These are phyloP conservation scores for Nasua narica DNA, from an alignment of 2,797 vertebrate genomes.

Conservation along the genomic window DNA sequence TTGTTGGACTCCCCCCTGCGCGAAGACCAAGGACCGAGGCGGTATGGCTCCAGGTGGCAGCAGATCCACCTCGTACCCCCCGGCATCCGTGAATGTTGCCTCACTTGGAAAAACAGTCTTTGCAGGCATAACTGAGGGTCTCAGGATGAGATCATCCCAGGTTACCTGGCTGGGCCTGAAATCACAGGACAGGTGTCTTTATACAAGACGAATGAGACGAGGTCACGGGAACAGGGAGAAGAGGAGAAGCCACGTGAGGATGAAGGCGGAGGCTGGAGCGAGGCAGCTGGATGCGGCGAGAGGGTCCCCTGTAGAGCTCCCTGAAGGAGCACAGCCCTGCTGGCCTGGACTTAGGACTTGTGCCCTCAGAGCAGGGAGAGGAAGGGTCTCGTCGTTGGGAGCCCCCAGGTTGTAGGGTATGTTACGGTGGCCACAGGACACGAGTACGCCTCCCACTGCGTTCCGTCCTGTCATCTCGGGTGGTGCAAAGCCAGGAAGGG, in stretches of 20 bases:
- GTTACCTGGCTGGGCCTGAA: too few relatives aligned
- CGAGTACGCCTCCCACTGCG: rapidly evolving
- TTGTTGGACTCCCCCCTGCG: neutral
- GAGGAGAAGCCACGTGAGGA: rapidly evolving
- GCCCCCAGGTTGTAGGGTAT: rapidly evolving
- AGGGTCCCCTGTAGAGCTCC: neutral
- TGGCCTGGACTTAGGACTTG: neutral
- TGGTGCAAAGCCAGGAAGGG: neutral
- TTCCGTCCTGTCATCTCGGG: rapidly evolving
- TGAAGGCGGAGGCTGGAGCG: rapidly evolving
- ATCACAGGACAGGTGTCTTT: neutral
- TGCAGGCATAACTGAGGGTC: neutral
- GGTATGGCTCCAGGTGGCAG: neutral
- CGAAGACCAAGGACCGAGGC: neutral
- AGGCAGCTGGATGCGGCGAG: rapidly evolving
- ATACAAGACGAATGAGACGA: too few relatives aligned
- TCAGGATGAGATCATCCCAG: neutral
- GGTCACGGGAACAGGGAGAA: neutral
- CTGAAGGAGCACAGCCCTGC: rapidly evolving
- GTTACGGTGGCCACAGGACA: neutral
- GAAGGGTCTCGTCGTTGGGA: neutral
- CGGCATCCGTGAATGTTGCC: neutral
- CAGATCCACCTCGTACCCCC: rapidly evolving
- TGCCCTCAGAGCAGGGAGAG: too few relatives aligned
- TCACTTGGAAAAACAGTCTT: neutral